phyloP scores from a whole-genome alignment of 1,140 invertebrate species.

The Pissodes strobi region DNA sequence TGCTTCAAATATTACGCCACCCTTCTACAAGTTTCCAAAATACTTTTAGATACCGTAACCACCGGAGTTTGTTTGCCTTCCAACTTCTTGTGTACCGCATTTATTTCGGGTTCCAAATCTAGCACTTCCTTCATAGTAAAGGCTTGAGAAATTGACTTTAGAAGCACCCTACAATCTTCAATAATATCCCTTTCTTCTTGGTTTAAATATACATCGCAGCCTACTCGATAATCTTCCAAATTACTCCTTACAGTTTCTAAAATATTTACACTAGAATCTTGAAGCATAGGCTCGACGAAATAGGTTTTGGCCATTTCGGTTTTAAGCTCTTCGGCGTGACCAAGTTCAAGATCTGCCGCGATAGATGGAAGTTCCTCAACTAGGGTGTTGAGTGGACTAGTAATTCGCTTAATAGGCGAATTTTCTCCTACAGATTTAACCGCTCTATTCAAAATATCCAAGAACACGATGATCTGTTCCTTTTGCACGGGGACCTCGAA shows the following conservation, averaged over 20 bases:
- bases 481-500: conserved; percentile 14
- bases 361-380: conserved; percentile 32
- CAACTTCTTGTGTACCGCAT: conserved; percentile 12
- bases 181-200: conserved; percentile 33
- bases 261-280: background rate
- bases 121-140: conserved; percentile 5
- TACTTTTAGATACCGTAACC: conserved; percentile 22
- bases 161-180: conserved; percentile 19
- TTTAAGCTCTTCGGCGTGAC: conserved; percentile 34
- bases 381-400: conserved; percentile 28
- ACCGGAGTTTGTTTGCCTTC: conserved; percentile 21
- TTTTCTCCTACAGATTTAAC: conserved; percentile 30
- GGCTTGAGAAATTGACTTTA: conserved; percentile 12
- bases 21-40: conserved; percentile 27
- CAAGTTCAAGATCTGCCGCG: conserved; percentile 30
- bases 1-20: conserved; percentile 22
- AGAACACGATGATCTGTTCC: conserved; percentile 30
- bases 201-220: conserved; percentile 23
- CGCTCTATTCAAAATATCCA: conserved; percentile 40
- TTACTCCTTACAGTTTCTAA: conserved; percentile 2
- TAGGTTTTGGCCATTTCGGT: conserved; percentile 28
- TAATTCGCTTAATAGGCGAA: conserved; percentile 36
- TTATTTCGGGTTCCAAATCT: conserved; percentile 3
- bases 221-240: conserved; percentile 13
- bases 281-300: conserved; percentile 19